Percentiles rank a stretch among this genome's conserved stretches.
These are phyloP conservation scores for Ranitomeya variabilis DNA, from an alignment of 2,113 vertebrate species.

Conservation along the genomic window DNA sequence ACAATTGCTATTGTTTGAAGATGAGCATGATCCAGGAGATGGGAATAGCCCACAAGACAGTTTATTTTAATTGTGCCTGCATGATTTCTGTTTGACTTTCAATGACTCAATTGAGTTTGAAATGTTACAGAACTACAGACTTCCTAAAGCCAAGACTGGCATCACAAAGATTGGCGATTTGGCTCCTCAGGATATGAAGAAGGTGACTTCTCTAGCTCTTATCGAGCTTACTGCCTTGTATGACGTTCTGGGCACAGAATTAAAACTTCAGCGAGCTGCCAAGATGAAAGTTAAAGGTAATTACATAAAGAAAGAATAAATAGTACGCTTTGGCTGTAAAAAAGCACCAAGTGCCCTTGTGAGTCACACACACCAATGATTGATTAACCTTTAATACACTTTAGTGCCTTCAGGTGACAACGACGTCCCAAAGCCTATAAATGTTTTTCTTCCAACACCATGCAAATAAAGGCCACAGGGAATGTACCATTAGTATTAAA, in stretches of 20 bases:
- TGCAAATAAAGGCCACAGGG: not conserved
- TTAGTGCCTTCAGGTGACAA: not conserved
- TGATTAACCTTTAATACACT: not conserved
- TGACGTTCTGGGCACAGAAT: slow-evolving; percentile 83
- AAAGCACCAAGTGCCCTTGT: not conserved
- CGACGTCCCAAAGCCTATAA: not conserved
- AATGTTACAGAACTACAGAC: slow-evolving; percentile 81
- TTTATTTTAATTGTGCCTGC: not conserved
- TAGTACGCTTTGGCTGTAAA: not conserved
- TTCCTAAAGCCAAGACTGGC: slow-evolving; percentile 91
- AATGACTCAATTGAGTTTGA: not conserved
- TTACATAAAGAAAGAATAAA: not conserved
- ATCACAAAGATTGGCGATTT: slow-evolving; percentile 90
- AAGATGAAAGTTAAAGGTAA: slow-evolving; percentile 91
- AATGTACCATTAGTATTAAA: not conserved
- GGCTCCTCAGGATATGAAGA: slow-evolving; percentile 93
- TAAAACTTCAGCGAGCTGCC: slow-evolving; percentile 88
- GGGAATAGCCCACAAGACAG: not conserved
- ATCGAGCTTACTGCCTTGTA: slow-evolving; percentile 93
- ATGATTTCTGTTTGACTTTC: not conserved
- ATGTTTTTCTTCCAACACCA: not conserved
- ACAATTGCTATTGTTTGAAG: no score
- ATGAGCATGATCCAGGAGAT: no score
- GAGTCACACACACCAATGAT: not conserved
- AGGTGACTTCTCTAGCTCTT: slow-evolving; percentile 83